A percentile compares a stretch with the other conserved stretches of the same genome.
Evolutionary conservation across 2,113 vertebrate genomes (phyloP).

Genomic region (Myotis davidii): DNA sequence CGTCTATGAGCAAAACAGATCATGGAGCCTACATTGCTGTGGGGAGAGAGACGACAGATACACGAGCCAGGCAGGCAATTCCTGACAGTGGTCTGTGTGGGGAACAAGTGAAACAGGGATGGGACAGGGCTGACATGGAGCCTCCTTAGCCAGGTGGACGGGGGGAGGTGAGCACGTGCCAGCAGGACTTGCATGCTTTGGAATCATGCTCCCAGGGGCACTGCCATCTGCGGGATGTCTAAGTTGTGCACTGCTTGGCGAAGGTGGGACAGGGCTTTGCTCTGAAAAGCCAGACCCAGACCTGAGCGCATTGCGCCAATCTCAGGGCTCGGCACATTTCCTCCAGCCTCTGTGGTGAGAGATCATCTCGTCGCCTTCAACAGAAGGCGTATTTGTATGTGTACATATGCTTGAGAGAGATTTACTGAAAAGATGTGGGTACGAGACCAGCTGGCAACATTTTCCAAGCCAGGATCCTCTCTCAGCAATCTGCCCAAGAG

Average conservation of each 20-base stretch:
- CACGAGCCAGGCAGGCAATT: neutral
- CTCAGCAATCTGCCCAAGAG: conserved; percentile 58
- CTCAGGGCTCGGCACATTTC: conserved; percentile 32
- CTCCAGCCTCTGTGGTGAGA: conserved; percentile 27
- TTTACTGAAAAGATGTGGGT: conserved; percentile 82
- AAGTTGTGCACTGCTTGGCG: neutral
- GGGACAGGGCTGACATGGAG: neutral
- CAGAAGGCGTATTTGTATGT: conserved; percentile 81
- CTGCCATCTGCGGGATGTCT: neutral
- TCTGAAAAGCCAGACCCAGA: neutral
- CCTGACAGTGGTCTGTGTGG: neutral
- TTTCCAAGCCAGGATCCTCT: conserved; percentile 64
- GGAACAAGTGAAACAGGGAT: neutral
- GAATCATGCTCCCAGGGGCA: neutral
- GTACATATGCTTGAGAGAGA: conserved; percentile 80
- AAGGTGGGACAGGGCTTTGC: neutral
- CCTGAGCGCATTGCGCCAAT: neutral
- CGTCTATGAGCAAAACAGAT: neutral
- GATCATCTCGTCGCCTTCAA: conserved; percentile 60
- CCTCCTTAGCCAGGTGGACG: neutral
- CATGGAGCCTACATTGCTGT: neutral
- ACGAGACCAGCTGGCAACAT: conserved; percentile 75
- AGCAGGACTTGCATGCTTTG: neutral
- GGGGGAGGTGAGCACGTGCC: neutral
- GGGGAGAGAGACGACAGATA: neutral